phyloP scores from a whole-genome alignment of 2,113 vertebrate species.

The Spea multiplicata region DNA sequence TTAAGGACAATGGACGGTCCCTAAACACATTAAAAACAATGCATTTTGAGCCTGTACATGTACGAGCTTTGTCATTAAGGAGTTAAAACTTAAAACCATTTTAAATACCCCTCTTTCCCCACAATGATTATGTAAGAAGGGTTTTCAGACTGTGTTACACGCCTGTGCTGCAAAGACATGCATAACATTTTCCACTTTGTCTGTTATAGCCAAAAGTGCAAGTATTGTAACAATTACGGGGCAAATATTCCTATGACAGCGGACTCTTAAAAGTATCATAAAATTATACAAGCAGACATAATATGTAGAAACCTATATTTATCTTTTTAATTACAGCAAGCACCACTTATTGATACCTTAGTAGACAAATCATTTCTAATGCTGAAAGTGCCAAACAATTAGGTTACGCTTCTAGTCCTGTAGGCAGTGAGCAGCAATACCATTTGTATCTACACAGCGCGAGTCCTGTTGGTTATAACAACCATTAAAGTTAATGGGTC shows the following conservation, averaged over 20 bases:
- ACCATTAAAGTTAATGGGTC: conserved; percentile 34
- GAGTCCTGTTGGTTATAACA: conserved; percentile 6
- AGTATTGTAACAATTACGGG: conserved; percentile 24
- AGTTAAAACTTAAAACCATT: too few relatives aligned
- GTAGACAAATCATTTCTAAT: neutral
- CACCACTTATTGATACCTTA: conserved; percentile 6
- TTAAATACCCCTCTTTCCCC: too few relatives aligned
- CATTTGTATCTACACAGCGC: neutral
- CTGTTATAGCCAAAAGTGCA: neutral
- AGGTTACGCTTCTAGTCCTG: conserved; percentile 17
- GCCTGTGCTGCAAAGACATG: neutral
- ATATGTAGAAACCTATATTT: conserved; percentile 36
- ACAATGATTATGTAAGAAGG: too few relatives aligned
- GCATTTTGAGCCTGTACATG: too few relatives aligned
- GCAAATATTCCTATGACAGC: conserved; percentile 1
- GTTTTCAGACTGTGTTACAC: too few relatives aligned
- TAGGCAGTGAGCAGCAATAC: neutral
- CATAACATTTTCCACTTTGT: conserved; percentile 31
- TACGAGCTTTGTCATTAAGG: too few relatives aligned
- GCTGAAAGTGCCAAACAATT: conserved; percentile 9
- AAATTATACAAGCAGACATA: conserved; percentile 2
- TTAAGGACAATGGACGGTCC: too few relatives aligned
- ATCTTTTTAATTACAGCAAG: conserved; percentile 15
- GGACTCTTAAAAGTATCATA: neutral
- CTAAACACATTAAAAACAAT: too few relatives aligned